Evolutionary conservation across 2,888 invertebrate species (phyloP).

Genomic region (Lathronympha strigana): DNA sequence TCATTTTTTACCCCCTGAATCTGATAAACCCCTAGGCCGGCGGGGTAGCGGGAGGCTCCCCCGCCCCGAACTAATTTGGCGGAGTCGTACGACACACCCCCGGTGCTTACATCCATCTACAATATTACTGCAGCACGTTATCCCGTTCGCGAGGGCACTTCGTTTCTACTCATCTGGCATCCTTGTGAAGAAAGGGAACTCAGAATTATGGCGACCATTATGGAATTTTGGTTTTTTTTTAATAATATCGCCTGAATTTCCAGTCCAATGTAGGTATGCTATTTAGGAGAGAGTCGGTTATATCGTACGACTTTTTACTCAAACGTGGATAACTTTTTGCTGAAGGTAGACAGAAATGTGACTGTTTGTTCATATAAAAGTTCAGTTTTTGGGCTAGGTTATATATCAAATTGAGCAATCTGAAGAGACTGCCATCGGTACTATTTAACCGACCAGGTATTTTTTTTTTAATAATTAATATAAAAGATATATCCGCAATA

Average conservation of each 20-base stretch:
- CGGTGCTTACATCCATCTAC: slow-evolving; percentile 83
- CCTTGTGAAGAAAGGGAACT: slow-evolving; percentile 68
- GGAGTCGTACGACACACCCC: slow-evolving; percentile 83
- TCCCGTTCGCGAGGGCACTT: slow-evolving; percentile 79
- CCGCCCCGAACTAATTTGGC: slow-evolving; percentile 84
- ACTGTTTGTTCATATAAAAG: no score
- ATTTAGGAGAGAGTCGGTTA: no score
- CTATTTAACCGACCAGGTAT: no score
- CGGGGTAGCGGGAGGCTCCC: slow-evolving; percentile 67
- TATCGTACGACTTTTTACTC: no score
- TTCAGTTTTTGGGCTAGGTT: no score
- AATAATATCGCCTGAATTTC: background rate
- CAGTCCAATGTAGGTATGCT: no score
- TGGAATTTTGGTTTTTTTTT: background rate
- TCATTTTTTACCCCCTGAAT: slow-evolving; percentile 83
- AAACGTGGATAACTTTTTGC: no score
- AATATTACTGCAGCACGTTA: slow-evolving; percentile 83
- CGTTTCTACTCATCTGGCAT: slow-evolving; percentile 76
- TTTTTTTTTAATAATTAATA: no score
- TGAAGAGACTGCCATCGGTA: no score
- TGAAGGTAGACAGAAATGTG: no score
- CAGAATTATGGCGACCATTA: slow-evolving; percentile 55
- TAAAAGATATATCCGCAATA: no score
- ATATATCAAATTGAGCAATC: no score
- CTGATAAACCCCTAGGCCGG: slow-evolving; percentile 77